These are phyloP conservation scores for Philypnodon macrostomus DNA, from an alignment of 2,797 vertebrate genomes.

Conservation along the genomic window DNA sequence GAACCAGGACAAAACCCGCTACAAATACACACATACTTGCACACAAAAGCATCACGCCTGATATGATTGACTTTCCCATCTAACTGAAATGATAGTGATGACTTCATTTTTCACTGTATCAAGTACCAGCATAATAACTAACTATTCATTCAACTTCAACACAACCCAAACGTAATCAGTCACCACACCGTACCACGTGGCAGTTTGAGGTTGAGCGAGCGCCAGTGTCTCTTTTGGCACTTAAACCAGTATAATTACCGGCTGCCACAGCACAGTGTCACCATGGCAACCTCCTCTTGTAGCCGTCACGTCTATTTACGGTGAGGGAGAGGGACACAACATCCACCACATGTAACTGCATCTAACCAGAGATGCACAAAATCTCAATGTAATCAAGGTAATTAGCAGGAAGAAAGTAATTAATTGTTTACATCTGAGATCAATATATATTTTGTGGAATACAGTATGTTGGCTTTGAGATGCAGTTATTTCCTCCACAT, in stretches of 20 bases:
- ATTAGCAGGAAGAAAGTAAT: not conserved
- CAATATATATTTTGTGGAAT: too few species aligned
- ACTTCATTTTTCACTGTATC: slow-evolving; percentile 35
- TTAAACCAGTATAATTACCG: slow-evolving; percentile 64
- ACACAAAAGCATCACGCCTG: slow-evolving; percentile 15
- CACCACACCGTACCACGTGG: slow-evolving; percentile 32
- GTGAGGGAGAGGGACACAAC: slow-evolving; percentile 18
- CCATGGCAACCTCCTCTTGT: slow-evolving; percentile 68
- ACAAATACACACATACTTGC: too few species aligned
- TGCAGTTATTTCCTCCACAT: too few species aligned
- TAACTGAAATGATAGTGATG: slow-evolving; percentile 49
- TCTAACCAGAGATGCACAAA: not conserved
- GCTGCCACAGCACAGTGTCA: slow-evolving; percentile 58
- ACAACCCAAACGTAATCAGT: slow-evolving; percentile 21
- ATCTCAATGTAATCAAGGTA: not conserved
- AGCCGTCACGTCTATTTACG: slow-evolving; percentile 62
- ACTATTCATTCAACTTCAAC: not conserved
- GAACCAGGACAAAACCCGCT: too few species aligned
- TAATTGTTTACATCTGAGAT: not conserved
- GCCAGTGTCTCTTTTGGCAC: slow-evolving; percentile 41
- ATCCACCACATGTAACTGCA: slow-evolving; percentile 1
- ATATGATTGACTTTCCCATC: slow-evolving; percentile 35
- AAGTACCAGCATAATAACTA: too few species aligned
- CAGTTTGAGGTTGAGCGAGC: slow-evolving; percentile 18
- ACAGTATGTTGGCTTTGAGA: too few species aligned